Percentiles rank a stretch among this genome's conserved stretches.
These are phyloP conservation scores for Gambusia yucatana DNA, from an alignment of 2,797 vertebrate species.

Conservation along the genomic window DNA sequence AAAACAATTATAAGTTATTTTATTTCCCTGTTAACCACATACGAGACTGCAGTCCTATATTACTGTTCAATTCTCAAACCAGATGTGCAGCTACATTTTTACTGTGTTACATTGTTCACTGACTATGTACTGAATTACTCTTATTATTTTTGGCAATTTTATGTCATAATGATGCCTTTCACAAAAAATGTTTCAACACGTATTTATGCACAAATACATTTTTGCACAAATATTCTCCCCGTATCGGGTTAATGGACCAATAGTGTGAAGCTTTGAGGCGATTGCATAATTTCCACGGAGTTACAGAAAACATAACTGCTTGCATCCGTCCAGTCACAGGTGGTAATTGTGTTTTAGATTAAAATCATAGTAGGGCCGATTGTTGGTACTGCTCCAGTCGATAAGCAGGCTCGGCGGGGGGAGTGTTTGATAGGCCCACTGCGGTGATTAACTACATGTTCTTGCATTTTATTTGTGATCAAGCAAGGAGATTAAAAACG, in stretches of 20 bases:
- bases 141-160: constrained; percentile 5
- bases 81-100: background rate
- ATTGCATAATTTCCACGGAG: constrained; percentile 11
- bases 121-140: constrained; percentile 18
- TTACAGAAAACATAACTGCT: constrained; percentile 54
- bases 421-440: constrained; percentile 21
- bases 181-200: constrained; percentile 19
- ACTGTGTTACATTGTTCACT: constrained; percentile 13
- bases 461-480: constrained; percentile 63
- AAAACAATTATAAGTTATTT: background rate
- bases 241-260: constrained; percentile 36
- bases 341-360: constrained; percentile 74
- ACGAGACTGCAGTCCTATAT: constrained; percentile 8
- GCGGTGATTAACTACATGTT: constrained; percentile 64
- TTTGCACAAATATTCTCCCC: constrained; percentile 32
- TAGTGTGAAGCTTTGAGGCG: constrained; percentile 43
- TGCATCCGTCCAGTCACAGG: constrained; percentile 59
- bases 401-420: constrained; percentile 44
- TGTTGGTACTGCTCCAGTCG: constrained; percentile 51
- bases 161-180: constrained; percentile 1
- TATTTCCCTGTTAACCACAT: constrained; percentile 17
- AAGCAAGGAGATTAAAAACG: constrained; percentile 60
- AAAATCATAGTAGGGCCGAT: constrained; percentile 65
- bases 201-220: constrained; percentile 26
- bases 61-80: background rate